Evolutionary conservation across 2,888 invertebrate species (phyloP), one percentile per base, ranked within the genome.

Genomic region (Drosophila pegasa): DNA sequence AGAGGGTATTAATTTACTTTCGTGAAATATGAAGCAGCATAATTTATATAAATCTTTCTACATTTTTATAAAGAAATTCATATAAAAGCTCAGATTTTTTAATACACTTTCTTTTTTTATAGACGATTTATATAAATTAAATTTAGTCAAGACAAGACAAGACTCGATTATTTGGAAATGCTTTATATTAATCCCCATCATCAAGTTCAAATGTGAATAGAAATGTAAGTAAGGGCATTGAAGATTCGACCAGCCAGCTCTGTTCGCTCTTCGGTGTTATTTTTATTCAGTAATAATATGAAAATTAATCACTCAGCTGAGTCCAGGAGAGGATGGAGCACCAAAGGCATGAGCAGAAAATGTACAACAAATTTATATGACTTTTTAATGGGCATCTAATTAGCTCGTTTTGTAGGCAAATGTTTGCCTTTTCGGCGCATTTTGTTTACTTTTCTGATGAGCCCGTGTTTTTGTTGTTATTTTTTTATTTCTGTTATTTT

Each of bases 291-390:
- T 80, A 80, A 79, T 80, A 80, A 84, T 84, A 87, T 78, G 76
- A 85, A 87, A 85, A 85, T 88, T 85, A 85, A 85, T 87, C 82
- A 85, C 85, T 74, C 76, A 72, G 67, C 69, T 52, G 56, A 35
- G 27, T 65, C 43, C 40, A 37, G 10, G 47, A 25, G 33, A 58
- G 35, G 2, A 58, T 22, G 2, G 27, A 16, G n/a, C 45, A 40
- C 27, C 25, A 25, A 3, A 12, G 54, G 54, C 38, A 35, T 43
- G 47, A 45, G 16, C 27, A 25, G 38, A 12, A 57, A 41, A 43
- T 57, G 45, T 56, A 54, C 40, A 67, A 50, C 73, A 63, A 83
- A 85, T 85, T 75, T 76, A 68, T 79, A 73, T 75, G 71, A 70
- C 70, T 63, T 79, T 88, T 69, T 77, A 75, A 88, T 85, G 77